Percentiles rank a stretch among this genome's conserved stretches.
Evolutionary conservation across 2,888 invertebrate genomes (phyloP).

Genomic region (Lacanobia wlatinum): DNA sequence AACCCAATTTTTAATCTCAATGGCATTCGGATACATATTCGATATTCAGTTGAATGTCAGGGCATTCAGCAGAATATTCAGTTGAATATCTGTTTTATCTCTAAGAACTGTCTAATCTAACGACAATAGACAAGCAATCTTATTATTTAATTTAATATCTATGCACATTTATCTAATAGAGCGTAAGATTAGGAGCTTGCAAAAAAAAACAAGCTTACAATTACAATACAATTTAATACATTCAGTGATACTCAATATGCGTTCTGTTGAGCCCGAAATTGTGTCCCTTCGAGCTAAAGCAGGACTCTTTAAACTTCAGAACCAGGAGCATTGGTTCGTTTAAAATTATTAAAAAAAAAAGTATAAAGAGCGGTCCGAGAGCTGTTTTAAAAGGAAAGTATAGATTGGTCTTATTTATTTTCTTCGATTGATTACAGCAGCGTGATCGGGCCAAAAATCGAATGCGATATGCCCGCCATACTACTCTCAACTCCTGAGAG

Average conservation of each 20-base stretch:
- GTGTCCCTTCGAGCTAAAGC: too few species aligned
- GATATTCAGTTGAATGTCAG: neutral
- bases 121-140: slow-evolving; percentile 20
- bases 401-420: too few species aligned
- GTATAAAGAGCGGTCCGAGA: too few species aligned
- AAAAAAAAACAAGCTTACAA: slow-evolving; percentile 23
- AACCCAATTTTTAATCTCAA: neutral
- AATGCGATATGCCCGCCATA: too few species aligned
- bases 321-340: too few species aligned
- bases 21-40: too few species aligned
- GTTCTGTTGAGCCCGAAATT: too few species aligned
- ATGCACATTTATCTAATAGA: slow-evolving; percentile 20
- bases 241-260: slow-evolving; percentile 20
- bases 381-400: too few species aligned
- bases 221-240: slow-evolving; percentile 32
- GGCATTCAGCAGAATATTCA: neutral
- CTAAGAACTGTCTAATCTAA: neutral
- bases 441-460: neutral
- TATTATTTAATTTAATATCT: neutral
- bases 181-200: slow-evolving; percentile 40
- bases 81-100: neutral
- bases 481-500: too few species aligned
- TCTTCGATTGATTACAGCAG: neutral
- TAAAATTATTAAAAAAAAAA: too few species aligned
- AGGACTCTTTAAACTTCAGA: too few species aligned